A percentile compares a stretch with the other conserved stretches of the same genome.
phyloP scores from a whole-genome alignment of 2,797 vertebrate genomes.

The Enteromius treurensis region DNA sequence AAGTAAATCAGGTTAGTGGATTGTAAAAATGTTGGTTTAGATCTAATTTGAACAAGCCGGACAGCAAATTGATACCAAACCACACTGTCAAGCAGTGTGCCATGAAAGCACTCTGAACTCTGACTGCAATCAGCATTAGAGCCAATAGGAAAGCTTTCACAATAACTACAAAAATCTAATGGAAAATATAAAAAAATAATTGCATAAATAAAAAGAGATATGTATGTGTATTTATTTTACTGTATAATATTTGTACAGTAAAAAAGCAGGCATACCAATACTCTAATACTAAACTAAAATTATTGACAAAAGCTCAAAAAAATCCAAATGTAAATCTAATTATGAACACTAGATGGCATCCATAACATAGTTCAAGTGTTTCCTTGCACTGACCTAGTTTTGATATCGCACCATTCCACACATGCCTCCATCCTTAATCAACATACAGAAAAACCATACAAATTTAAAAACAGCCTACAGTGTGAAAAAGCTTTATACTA shows the following conservation, averaged over 20 bases:
- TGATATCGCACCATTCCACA: constrained; percentile 17
- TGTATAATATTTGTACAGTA: neutral
- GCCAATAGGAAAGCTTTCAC: neutral
- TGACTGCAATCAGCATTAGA: neutral
- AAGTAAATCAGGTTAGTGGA: neutral
- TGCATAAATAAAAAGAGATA: neutral
- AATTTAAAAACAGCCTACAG: neutral
- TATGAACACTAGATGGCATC: constrained; percentile 52
- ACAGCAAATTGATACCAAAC: neutral
- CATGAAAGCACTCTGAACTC: neutral
- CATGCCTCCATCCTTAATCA: neutral
- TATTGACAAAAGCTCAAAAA: neutral
- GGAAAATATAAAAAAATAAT: neutral
- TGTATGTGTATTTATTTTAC: neutral
- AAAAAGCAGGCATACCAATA: neutral
- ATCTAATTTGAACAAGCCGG: neutral
- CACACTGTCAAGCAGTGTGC: neutral
- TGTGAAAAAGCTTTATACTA: neutral
- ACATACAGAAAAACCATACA: neutral
- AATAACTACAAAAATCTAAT: neutral
- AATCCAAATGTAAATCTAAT: neutral
- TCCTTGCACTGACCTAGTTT: constrained; percentile 41
- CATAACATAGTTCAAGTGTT: neutral
- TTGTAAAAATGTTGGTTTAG: neutral
- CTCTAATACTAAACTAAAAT: neutral